Percentiles rank a stretch among this genome's conserved stretches.
These are phyloP conservation scores for Macropus fuliginosus DNA, from an alignment of 2,797 vertebrate species.

Conservation along the genomic window DNA sequence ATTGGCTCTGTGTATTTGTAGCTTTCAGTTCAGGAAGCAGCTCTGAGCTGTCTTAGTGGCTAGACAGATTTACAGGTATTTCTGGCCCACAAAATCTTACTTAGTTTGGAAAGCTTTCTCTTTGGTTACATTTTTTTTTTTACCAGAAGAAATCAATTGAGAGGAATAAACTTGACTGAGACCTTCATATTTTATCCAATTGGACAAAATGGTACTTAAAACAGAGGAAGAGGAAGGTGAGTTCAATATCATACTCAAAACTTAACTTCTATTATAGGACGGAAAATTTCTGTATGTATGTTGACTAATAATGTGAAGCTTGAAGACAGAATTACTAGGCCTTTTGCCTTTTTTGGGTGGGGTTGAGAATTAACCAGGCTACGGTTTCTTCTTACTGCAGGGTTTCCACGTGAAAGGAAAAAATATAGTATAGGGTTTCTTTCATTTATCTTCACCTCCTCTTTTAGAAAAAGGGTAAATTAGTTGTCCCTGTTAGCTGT, in stretches of 20 bases:
- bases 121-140: neutral
- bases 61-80: constrained; percentile 19
- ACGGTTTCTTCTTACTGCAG: neutral
- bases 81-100: neutral
- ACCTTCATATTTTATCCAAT: neutral
- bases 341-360: neutral
- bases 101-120: neutral
- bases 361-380: neutral
- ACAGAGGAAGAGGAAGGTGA: constrained; percentile 58
- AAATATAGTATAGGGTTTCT: neutral
- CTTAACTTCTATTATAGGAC: fast-evolving
- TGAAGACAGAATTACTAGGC: neutral
- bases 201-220: constrained; percentile 77
- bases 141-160: neutral
- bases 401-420: neutral
- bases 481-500: neutral
- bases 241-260: neutral
- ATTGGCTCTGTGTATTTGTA: constrained; percentile 38
- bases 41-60: constrained; percentile 67
- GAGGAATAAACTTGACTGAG: neutral
- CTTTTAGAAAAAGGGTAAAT: neutral
- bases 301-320: fast-evolving
- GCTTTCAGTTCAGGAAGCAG: constrained; percentile 25
- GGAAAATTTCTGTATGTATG: too few relatives aligned
- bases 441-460: neutral